Base-by-base conservation (phyloP, 1,140 invertebrate species). In the Zaprionus vittiger region DNA sequence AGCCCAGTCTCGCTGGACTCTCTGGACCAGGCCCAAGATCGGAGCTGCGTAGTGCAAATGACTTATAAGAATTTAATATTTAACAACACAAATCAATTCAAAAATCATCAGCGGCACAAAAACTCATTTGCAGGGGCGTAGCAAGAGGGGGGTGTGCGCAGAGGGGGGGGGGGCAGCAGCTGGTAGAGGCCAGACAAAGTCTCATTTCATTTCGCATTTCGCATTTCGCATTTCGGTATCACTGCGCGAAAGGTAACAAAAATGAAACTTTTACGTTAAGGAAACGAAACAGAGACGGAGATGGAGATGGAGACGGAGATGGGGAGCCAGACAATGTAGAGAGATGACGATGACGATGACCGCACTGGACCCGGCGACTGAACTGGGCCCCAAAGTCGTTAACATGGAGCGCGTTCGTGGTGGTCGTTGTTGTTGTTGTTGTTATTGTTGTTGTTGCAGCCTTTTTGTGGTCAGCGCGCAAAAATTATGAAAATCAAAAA, bases 61-160 rank as follows among this genome's bases (percentile, higher is more conserved):
- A 91, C 87, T 91, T 91, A 91, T 91, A 91, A 91, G 87, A 91
- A 91, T 91, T 91, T 91, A 91, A 91, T 91, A 91, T 91, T 91
- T 91, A 91, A 91, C 87, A 91, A 91, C 87, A 91, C 89, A 91
- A 91, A 91, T 91, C 87, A 91, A 91, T 91, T 91, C 89, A 84
- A 91, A 91, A 91, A 91, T 91, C 87, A 87, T 87, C 80, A 87
- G 80, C 38, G 67, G 54, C 57, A 76, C 66, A 86, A 87, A 81
- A 84, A 80, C 84, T 89, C 84, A 87, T 87, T 87, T 87, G 84
- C 41, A 47, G 41, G 41, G 41, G 62, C 89, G 84, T 81, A 81
- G 74, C 71, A 22, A 4, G 47, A 4, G 47, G 12, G 47, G 6
- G n/a, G n/a, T n/a, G n/a, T n/a, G 5, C 7, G 44, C 6, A 49